Evolutionary conservation across 2,113 vertebrate genomes (phyloP).

Genomic region (Gyps fulvus): DNA sequence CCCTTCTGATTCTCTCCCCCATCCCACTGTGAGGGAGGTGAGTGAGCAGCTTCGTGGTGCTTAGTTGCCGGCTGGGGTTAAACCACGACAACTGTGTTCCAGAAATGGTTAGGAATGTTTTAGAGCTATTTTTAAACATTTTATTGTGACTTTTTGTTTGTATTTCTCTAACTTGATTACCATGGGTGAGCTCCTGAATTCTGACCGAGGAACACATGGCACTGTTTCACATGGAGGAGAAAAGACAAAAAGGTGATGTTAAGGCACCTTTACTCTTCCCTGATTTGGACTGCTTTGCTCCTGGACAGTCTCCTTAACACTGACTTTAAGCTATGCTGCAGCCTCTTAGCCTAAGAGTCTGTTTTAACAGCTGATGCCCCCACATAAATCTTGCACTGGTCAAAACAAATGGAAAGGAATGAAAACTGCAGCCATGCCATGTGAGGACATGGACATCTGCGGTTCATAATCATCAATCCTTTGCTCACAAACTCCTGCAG

Average conservation of each 20-base stretch:
- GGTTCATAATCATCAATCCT: neutral
- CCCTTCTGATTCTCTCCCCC: no score
- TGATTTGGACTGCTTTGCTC: neutral
- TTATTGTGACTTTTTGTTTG: conserved; percentile 4
- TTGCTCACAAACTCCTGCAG: neutral
- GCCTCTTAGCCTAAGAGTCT: neutral
- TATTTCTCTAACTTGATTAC: neutral
- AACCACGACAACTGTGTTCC: no score
- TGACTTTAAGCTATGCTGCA: neutral
- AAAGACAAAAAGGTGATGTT: neutral
- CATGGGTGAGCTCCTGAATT: neutral
- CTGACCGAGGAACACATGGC: neutral
- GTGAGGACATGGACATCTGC: neutral
- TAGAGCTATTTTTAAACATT: neutral
- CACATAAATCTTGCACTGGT: neutral
- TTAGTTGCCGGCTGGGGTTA: no score
- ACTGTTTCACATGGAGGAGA: neutral
- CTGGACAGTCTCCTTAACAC: neutral
- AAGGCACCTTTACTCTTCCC: neutral
- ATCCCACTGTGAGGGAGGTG: no score
- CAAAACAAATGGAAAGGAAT: neutral
- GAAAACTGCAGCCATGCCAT: neutral
- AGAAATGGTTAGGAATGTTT: conserved; percentile 6
- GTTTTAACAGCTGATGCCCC: neutral
- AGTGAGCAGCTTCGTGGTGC: no score